Conservation (phyloP, 2,797 vertebrate species). For the Alauda arvensis region DNA sequence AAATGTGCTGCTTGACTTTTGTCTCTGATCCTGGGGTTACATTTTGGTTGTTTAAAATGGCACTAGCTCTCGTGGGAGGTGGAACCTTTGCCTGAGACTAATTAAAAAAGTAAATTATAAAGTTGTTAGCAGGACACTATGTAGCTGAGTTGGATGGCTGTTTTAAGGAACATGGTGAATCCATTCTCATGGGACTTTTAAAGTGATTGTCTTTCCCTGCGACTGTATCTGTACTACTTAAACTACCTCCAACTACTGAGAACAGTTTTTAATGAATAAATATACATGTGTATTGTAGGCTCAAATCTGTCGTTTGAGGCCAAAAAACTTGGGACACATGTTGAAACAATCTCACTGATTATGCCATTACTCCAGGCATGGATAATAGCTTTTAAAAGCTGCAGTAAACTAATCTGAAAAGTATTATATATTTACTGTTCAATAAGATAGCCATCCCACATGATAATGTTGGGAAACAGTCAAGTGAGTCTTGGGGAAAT, state of each 20-base stretch:
- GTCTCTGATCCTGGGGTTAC: background rate
- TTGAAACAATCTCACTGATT: background rate
- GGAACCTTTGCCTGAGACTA: background rate
- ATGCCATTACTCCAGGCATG: background rate
- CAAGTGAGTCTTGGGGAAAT: background rate
- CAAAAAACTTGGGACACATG: background rate
- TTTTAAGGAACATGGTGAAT: background rate
- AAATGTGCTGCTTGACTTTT: slow-evolving; percentile 41
- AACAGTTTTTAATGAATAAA: background rate
- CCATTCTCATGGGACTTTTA: background rate
- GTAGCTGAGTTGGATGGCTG: background rate
- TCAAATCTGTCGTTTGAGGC: background rate
- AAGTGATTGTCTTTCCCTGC: background rate
- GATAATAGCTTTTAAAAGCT: background rate
- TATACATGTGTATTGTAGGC: background rate
- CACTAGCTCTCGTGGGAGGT: background rate
- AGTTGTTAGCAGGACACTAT: background rate
- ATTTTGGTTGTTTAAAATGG: background rate
- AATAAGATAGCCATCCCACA: background rate
- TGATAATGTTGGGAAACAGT: background rate
- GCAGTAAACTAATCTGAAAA: background rate
- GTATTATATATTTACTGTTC: background rate
- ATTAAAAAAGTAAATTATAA: background rate
- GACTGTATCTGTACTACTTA: background rate
- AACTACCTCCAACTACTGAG: background rate